Conservation (phyloP, 2,888 invertebrate species). For the Lepidochrysops patricia region DNA sequence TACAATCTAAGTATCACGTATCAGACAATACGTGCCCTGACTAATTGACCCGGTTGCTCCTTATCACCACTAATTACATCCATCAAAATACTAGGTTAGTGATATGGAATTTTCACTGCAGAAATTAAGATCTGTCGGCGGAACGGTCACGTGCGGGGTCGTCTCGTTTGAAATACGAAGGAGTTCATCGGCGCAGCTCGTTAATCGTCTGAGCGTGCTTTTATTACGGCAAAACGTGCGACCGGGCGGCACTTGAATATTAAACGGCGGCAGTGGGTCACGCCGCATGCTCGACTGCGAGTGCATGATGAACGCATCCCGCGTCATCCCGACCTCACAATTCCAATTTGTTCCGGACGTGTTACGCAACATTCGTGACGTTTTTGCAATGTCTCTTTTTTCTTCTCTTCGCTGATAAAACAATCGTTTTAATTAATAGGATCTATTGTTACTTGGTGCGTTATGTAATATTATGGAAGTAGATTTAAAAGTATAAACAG, state of each 20-base stretch:
- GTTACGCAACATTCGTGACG: not conserved
- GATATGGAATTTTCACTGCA: slow-evolving; percentile 40
- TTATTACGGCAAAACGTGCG: slow-evolving; percentile 66
- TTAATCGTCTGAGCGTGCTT: slow-evolving; percentile 72
- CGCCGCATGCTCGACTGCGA: slow-evolving; percentile 39
- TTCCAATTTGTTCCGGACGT: not conserved
- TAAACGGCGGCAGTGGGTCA: slow-evolving; percentile 62
- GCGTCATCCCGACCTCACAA: slow-evolving; percentile 27
- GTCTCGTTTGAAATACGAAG: slow-evolving; percentile 71
- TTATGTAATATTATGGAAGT: not conserved
- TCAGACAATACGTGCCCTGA: not conserved
- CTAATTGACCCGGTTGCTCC: not conserved
- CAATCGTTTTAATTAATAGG: too few species aligned
- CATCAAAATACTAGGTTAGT: slow-evolving; percentile 8
- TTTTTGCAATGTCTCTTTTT: not conserved
- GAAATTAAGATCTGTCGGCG: slow-evolving; percentile 44
- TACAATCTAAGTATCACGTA: too few species aligned
- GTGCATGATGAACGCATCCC: slow-evolving; percentile 35
- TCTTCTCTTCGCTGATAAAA: too few species aligned
- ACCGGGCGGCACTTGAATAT: slow-evolving; percentile 64
- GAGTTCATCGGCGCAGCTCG: slow-evolving; percentile 68
- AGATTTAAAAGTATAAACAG: too few species aligned
- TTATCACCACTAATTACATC: slow-evolving; percentile 2
- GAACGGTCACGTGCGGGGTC: slow-evolving; percentile 63
- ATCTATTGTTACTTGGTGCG: too few species aligned